Conservation (phyloP, 2,113 vertebrate species). For the Chinchilla lanigera region DNA sequence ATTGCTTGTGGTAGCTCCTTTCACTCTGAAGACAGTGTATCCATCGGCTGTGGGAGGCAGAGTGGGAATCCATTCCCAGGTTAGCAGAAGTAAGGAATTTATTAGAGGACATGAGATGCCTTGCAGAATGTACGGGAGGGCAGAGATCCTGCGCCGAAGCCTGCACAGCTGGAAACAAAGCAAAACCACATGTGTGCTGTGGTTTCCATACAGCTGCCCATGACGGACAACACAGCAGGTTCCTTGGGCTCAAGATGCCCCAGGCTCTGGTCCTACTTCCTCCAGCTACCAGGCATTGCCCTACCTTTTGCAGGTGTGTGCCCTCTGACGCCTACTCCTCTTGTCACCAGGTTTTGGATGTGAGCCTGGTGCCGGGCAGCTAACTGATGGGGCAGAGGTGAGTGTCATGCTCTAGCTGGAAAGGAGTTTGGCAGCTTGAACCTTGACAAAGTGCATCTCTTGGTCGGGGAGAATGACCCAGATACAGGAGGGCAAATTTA, state of each 20-base stretch:
- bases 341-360: neutral
- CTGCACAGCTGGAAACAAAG: neutral
- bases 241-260: neutral
- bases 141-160: neutral
- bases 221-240: neutral
- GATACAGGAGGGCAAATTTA: neutral
- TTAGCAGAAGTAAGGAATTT: neutral
- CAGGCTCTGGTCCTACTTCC: neutral
- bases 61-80: neutral
- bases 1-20: neutral
- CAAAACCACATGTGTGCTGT: accelerated
- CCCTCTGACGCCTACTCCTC: neutral
- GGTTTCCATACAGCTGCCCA: neutral
- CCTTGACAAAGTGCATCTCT: neutral
- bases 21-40: neutral
- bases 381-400: neutral
- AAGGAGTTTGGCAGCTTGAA: neutral
- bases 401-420: neutral
- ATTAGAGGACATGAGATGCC: neutral
- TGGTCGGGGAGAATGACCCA: no score
- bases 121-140: neutral
- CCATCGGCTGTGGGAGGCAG: neutral
- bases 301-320: neutral
- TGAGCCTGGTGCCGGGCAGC: neutral
- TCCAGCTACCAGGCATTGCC: neutral